Conservation (phyloP, 2,888 invertebrate genomes). For the Furcula furcula region DNA sequence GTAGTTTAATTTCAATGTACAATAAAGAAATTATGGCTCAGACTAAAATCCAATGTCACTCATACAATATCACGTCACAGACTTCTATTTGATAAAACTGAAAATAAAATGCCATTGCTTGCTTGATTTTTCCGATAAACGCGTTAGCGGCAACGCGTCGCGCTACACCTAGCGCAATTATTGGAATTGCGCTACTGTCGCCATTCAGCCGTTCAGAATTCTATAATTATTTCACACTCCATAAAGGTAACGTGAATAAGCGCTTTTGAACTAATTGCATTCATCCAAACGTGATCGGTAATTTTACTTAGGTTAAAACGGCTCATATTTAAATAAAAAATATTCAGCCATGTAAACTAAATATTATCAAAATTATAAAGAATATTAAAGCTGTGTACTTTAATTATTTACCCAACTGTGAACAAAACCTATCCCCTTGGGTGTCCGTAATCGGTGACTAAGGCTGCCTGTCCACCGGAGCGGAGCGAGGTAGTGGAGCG, state of each 20-base stretch:
- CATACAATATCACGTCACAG: not conserved
- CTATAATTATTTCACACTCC: not conserved
- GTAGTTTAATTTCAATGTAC: too few species aligned
- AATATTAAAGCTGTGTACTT: not conserved
- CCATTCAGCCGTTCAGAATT: not conserved
- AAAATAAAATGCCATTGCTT: not conserved
- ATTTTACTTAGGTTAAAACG: too few species aligned
- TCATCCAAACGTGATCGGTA: not conserved
- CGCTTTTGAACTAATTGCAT: not conserved
- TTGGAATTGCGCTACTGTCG: not conserved
- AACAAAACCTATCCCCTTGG: too few species aligned
- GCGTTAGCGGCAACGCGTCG: not conserved
- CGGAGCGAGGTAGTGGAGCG: too few species aligned
- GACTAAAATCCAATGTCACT: too few species aligned
- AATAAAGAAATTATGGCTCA: too few species aligned
- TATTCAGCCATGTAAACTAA: too few species aligned
- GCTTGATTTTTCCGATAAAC: not conserved
- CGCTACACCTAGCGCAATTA: not conserved
- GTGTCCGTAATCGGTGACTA: too few species aligned
- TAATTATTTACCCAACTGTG: not conserved
- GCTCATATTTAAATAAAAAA: too few species aligned
- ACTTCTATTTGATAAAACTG: not conserved
- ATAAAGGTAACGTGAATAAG: not conserved
- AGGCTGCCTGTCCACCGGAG: too few species aligned
- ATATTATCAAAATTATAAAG: too few species aligned